phyloP scores from a whole-genome alignment of 2,888 invertebrate genomes.

The Agriopis marginaria region DNA sequence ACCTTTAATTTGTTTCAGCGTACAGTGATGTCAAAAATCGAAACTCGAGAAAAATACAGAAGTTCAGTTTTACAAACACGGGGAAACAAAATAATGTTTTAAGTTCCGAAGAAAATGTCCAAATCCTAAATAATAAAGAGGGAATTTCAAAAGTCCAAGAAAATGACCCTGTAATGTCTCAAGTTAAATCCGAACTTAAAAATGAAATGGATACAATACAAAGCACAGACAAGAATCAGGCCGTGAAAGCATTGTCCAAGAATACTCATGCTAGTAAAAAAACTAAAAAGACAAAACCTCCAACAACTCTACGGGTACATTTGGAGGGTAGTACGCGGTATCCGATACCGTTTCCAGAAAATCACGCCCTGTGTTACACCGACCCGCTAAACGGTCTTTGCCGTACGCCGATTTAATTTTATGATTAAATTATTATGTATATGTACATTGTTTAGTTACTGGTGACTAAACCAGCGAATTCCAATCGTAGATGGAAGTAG shows the following conservation, averaged over 20 bases:
- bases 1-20: not conserved
- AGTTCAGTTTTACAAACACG: not conserved
- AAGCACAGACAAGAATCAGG: not conserved
- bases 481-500: no score
- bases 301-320: conserved; percentile 56
- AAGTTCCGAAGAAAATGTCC: conserved; percentile 1
- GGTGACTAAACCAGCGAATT: no score
- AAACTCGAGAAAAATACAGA: conserved; percentile 5
- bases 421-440: not conserved
- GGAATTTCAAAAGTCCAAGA: not conserved
- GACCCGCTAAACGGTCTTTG: conserved; percentile 64
- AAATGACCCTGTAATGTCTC: conserved; percentile 34
- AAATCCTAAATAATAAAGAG: not conserved
- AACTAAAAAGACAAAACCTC: not conserved
- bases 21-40: no score
- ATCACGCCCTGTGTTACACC: conserved; percentile 65
- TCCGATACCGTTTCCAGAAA: conserved; percentile 64
- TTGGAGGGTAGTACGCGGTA: conserved; percentile 60
- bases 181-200: conserved; percentile 52
- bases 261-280: no score
- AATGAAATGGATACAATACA: conserved; percentile 46
- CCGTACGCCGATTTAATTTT: conserved; percentile 50
- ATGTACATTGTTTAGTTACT: no score
- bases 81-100: not conserved
- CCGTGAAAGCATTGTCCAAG: not conserved